Conservation (phyloP, 2,888 invertebrate species). For the Volucella zonaria region DNA sequence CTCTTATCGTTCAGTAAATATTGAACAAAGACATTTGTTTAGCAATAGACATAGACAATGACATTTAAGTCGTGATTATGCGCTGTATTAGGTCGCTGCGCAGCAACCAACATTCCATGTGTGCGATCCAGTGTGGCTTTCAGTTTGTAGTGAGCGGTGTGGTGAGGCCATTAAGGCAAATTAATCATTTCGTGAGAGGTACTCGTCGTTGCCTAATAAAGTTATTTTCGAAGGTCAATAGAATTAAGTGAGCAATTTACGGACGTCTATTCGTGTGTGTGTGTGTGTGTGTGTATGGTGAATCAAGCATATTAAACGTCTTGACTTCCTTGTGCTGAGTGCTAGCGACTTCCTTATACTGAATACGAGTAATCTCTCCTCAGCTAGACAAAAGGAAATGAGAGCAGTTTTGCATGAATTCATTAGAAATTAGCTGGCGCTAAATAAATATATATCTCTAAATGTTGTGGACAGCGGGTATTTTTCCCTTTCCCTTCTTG, state of each 20-base stretch:
- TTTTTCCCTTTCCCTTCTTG: no score
- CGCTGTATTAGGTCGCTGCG: slow-evolving; percentile 26
- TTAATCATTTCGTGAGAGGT: slow-evolving; percentile 53
- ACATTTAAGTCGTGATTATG: slow-evolving; percentile 49
- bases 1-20: slow-evolving; percentile 46
- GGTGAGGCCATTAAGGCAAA: slow-evolving; percentile 37
- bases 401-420: no score
- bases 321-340: slow-evolving; percentile 39
- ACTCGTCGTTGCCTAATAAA: slow-evolving; percentile 52
- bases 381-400: slow-evolving; percentile 11
- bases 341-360: slow-evolving; percentile 29
- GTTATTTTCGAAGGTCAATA: slow-evolving; percentile 63
- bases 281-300: neutral
- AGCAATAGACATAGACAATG: slow-evolving; percentile 31
- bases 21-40: slow-evolving; percentile 47
- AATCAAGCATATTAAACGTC: slow-evolving; percentile 22
- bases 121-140: neutral
- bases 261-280: neutral
- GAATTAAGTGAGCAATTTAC: slow-evolving; percentile 48
- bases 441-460: no score
- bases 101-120: slow-evolving; percentile 44
- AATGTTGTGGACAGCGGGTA: no score
- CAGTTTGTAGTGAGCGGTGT: no score
- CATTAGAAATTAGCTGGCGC: no score
- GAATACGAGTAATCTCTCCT: neutral